These are phyloP conservation scores for Microdon myrmicae DNA, from an alignment of 2,888 invertebrate species.

Conservation along the genomic window DNA sequence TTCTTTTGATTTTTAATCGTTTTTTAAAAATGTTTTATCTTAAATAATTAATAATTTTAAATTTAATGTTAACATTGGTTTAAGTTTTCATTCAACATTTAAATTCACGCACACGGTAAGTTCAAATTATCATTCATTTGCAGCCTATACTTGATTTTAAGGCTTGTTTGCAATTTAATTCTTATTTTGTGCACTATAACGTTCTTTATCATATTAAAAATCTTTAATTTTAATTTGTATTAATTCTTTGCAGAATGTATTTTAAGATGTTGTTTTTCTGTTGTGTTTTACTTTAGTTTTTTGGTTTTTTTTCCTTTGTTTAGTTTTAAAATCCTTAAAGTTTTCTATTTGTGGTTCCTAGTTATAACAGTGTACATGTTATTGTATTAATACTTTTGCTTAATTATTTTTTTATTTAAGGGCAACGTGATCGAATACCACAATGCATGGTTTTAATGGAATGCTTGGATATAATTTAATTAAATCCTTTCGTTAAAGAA, in stretches of 20 bases:
- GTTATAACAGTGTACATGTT: no score
- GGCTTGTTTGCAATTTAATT: conserved; percentile 25
- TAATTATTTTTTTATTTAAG: no score
- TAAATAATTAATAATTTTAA: conserved; percentile 53
- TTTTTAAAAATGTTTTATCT: conserved; percentile 55
- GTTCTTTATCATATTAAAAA: conserved; percentile 8
- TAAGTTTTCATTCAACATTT: conserved; percentile 49
- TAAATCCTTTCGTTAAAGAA: no score
- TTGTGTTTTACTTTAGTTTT: conserved; percentile 39
- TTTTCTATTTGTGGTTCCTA: conserved; percentile 53
- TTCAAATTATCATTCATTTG: conserved; percentile 40
- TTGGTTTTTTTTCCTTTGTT: conserved; percentile 6
- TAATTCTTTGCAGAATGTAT: conserved; percentile 54
- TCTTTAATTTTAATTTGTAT: conserved; percentile 35
- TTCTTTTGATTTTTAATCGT: conserved; percentile 46
- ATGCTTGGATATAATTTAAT: no score
- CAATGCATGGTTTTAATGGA: no score
- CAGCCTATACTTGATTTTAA: conserved; percentile 30
- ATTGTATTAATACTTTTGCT: no score
- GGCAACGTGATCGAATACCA: no score
- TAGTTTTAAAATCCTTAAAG: conserved; percentile 1
- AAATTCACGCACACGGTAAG: conserved; percentile 37
- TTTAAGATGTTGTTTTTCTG: conserved; percentile 40
- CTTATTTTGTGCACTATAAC: conserved; percentile 1
- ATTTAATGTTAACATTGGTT: conserved; percentile 55